Conservation (phyloP, 2,888 invertebrate genomes). For the Lasius platythorax region DNA sequence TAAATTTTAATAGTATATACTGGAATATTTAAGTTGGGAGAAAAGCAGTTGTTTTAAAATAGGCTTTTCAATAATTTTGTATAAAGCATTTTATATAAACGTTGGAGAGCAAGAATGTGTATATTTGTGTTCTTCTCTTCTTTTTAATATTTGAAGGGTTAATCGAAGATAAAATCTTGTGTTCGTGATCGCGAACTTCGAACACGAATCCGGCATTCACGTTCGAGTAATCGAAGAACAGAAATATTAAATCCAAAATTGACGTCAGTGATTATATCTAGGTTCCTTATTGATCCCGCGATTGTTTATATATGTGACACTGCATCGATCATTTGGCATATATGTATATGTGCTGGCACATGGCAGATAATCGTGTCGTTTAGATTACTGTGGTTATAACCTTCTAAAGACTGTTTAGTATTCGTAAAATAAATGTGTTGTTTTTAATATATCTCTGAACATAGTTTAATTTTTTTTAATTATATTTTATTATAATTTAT, state of each 20-base stretch:
- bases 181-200: not conserved
- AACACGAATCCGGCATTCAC: not conserved
- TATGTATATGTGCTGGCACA: not conserved
- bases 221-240: not conserved
- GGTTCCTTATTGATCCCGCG: slow-evolving; percentile 36
- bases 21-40: not conserved
- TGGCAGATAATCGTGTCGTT: slow-evolving; percentile 10
- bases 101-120: not conserved
- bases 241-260: slow-evolving; percentile 23
- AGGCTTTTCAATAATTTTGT: not conserved
- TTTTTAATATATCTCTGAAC: not conserved
- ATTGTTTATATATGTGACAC: slow-evolving; percentile 37
- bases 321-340: slow-evolving; percentile 33
- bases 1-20: not conserved
- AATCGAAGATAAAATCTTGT: slow-evolving; percentile 23
- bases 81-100: not conserved
- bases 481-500: too few relatives aligned
- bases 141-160: not conserved
- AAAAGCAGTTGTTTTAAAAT: not conserved
- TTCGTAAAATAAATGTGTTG: not conserved
- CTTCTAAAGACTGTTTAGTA: not conserved
- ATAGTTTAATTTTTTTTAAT: not conserved
- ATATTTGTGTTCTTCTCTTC: not conserved
- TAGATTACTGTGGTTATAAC: slow-evolving; percentile 17
- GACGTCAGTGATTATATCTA: slow-evolving; percentile 30